Percentiles rank a stretch among this genome's conserved stretches.
Conservation (phyloP, 2,888 invertebrate species). For the Nesidiocoris tenuis region DNA sequence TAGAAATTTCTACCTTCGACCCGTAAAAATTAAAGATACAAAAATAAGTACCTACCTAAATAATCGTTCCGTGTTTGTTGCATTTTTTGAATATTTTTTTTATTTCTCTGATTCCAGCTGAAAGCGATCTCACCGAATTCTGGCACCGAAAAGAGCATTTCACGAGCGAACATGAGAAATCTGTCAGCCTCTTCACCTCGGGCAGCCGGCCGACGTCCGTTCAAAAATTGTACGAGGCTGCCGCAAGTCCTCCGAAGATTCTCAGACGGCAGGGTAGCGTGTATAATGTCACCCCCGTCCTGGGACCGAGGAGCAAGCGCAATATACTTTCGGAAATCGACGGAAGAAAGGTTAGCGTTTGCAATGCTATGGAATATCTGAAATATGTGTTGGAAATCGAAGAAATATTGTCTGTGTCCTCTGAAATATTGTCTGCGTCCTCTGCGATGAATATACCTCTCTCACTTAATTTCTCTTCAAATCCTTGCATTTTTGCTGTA, state of each 20-base stretch:
- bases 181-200: slow-evolving; percentile 72
- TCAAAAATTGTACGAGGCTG: slow-evolving; percentile 74
- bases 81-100: too few species aligned
- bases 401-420: too few species aligned
- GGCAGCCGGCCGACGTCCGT: slow-evolving; percentile 74
- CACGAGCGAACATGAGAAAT: slow-evolving; percentile 67
- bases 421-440: too few species aligned
- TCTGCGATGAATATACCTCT: too few species aligned
- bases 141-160: slow-evolving; percentile 76
- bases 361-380: too few species aligned
- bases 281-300: slow-evolving; percentile 78
- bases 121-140: slow-evolving; percentile 87
- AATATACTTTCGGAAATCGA: slow-evolving; percentile 75
- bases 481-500: too few species aligned
- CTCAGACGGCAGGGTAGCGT: slow-evolving; percentile 55
- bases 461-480: too few species aligned
- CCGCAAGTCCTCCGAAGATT: slow-evolving; percentile 59
- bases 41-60: too few species aligned
- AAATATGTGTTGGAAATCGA: too few species aligned
- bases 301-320: slow-evolving; percentile 68
- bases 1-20: too few species aligned
- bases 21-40: too few species aligned
- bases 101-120: slow-evolving; percentile 69
- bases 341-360: slow-evolving; percentile 75
- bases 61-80: too few species aligned